Evolutionary conservation across 2,888 invertebrate species (phyloP).

Genomic region (Amblyteles armatorius): DNA sequence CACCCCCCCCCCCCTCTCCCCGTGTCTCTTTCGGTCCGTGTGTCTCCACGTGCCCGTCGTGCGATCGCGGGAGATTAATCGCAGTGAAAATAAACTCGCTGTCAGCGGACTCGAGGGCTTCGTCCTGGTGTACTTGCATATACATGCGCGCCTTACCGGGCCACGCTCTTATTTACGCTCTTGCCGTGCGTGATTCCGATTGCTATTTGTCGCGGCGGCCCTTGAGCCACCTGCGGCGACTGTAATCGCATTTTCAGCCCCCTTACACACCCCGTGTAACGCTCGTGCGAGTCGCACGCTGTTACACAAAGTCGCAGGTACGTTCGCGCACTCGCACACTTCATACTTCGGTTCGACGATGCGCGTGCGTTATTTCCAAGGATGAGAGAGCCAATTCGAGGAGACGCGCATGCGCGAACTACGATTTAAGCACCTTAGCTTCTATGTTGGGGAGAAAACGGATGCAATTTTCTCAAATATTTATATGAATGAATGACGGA

Average conservation of each 20-base stretch:
- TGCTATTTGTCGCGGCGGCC: slow-evolving; percentile 31
- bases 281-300: not conserved
- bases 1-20: not conserved
- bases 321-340: not conserved
- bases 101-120: slow-evolving; percentile 23
- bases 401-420: not conserved
- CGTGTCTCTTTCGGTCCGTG: not conserved
- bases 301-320: not conserved
- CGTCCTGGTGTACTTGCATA: slow-evolving; percentile 11
- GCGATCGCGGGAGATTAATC: slow-evolving; percentile 52
- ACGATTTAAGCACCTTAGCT: not conserved
- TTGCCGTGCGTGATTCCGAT: slow-evolving; percentile 56
- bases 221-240: slow-evolving; percentile 46
- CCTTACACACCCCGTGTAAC: not conserved
- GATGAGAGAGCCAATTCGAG: not conserved
- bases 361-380: not conserved
- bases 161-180: slow-evolving; percentile 53
- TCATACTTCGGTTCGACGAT: not conserved
- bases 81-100: slow-evolving; percentile 55
- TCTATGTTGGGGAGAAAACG: too few species aligned
- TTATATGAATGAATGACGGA: too few species aligned
- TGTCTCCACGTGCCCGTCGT: slow-evolving; percentile 28
- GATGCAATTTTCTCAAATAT: too few species aligned
- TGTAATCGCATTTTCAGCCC: slow-evolving; percentile 44
- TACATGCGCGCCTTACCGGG: not conserved